Evolutionary conservation across 2,797 vertebrate genomes (phyloP).

Genomic region (Enteromius argenteus): DNA sequence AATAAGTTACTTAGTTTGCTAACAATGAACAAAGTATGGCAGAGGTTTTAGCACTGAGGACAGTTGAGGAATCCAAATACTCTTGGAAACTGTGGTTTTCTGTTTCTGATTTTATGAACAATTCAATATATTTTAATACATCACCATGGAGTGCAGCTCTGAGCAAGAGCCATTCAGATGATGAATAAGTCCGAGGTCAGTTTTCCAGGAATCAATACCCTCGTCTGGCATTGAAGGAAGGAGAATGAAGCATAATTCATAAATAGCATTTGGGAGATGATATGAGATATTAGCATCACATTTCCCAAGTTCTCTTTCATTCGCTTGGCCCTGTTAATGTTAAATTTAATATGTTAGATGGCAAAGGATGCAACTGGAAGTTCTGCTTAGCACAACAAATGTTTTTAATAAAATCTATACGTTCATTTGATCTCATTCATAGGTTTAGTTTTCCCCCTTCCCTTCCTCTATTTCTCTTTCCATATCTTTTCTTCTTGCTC

Average conservation of each 20-base stretch:
- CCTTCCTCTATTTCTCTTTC: background rate
- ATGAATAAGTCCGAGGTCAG: constrained; percentile 50
- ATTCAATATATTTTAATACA: constrained; percentile 49
- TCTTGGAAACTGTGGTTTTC: constrained; percentile 44
- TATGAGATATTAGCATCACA: constrained; percentile 52
- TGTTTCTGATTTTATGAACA: constrained; percentile 54
- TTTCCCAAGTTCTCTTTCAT: constrained; percentile 45
- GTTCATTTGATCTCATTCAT: constrained; percentile 66
- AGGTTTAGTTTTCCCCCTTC: constrained; percentile 13
- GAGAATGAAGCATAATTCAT: constrained; percentile 54
- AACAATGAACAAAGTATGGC: constrained; percentile 40
- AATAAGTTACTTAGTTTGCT: constrained; percentile 7
- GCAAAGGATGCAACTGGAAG: constrained; percentile 48
- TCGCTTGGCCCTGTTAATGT: constrained; percentile 38
- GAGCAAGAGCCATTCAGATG: constrained; percentile 21
- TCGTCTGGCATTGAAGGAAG: constrained; percentile 50
- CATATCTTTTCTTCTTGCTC: background rate
- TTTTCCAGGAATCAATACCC: constrained; percentile 57
- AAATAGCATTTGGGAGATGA: constrained; percentile 58
- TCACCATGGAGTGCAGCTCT: constrained; percentile 28
- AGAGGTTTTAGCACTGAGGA: constrained; percentile 16
- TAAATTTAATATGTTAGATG: constrained; percentile 52
- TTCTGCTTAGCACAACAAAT: constrained; percentile 68
- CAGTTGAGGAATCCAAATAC: background rate
- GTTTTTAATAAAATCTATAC: constrained; percentile 65